Evolutionary conservation across 2,113 vertebrate genomes (phyloP).

Genomic region (Gasterosteus nipponicus): DNA sequence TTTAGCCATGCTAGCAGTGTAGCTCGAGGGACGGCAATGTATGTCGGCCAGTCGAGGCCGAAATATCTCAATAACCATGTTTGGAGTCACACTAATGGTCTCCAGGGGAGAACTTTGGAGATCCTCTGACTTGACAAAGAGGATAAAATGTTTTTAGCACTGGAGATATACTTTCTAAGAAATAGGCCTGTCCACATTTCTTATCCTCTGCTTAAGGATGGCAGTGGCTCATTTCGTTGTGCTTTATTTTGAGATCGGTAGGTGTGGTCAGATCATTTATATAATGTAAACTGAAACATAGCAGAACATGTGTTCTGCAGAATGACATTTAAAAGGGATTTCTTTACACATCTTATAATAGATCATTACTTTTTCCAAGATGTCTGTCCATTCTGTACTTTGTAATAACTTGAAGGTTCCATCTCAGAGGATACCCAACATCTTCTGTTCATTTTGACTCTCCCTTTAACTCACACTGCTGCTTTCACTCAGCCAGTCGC

Average conservation of each 20-base stretch:
- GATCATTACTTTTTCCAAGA: not conserved
- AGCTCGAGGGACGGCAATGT: not conserved
- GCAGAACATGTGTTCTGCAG: not conserved
- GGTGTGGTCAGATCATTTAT: conserved; percentile 14
- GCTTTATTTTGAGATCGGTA: not conserved
- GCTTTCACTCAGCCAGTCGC: not conserved
- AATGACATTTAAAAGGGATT: not conserved
- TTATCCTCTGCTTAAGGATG: not conserved
- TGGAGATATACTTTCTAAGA: not conserved
- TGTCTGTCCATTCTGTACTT: not conserved
- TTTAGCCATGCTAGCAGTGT: not conserved
- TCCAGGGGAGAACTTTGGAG: not conserved
- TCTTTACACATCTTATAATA: not conserved
- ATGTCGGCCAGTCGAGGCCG: not conserved
- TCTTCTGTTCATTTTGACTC: not conserved
- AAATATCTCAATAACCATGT: not conserved
- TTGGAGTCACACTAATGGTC: not conserved
- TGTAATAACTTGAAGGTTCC: not conserved
- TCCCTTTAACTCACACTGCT: not conserved
- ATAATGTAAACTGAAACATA: not conserved
- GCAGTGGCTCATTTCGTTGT: not conserved
- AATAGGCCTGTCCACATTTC: not conserved
- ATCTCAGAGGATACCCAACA: not conserved
- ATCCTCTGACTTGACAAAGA: not conserved
- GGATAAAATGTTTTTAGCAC: not conserved